Evolutionary conservation across 2,888 invertebrate species (phyloP).

Genomic region (Panorpa germanica): DNA sequence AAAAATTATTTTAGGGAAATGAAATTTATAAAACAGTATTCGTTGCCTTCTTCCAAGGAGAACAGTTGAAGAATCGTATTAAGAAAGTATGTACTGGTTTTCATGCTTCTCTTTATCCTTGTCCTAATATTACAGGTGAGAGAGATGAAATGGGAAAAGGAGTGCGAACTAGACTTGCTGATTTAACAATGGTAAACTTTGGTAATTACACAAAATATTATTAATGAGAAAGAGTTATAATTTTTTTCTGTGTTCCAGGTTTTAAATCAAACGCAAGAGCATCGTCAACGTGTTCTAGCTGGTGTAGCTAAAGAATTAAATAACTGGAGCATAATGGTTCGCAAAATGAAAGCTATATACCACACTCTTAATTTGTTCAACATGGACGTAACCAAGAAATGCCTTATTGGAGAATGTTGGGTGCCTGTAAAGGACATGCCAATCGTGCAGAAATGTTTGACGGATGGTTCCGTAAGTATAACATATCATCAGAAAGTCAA

Average conservation of each 20-base stretch:
- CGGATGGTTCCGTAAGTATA: conserved; percentile 54
- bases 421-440: conserved; percentile 53
- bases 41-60: conserved; percentile 66
- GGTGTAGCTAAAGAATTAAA: conserved; percentile 66
- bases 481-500: too few relatives aligned
- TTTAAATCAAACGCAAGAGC: conserved; percentile 66
- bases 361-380: conserved; percentile 85
- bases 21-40: conserved; percentile 66
- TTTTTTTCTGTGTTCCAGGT: conserved; percentile 26
- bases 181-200: conserved; percentile 40
- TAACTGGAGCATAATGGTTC: conserved; percentile 65
- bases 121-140: conserved; percentile 62
- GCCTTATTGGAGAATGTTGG: conserved; percentile 82
- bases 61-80: conserved; percentile 66
- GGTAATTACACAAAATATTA: background rate
- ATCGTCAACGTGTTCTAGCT: conserved; percentile 58
- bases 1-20: conserved; percentile 34
- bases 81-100: conserved; percentile 79
- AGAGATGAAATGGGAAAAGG: conserved; percentile 66
- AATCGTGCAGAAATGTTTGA: conserved; percentile 55
- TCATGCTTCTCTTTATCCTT: conserved; percentile 71
- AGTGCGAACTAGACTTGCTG: conserved; percentile 64
- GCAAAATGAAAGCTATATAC: conserved; percentile 86
- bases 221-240: too few relatives aligned
- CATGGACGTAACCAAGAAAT: conserved; percentile 78